phyloP scores from a whole-genome alignment of 1,140 invertebrate species.

The Drosophila paulistorum region DNA sequence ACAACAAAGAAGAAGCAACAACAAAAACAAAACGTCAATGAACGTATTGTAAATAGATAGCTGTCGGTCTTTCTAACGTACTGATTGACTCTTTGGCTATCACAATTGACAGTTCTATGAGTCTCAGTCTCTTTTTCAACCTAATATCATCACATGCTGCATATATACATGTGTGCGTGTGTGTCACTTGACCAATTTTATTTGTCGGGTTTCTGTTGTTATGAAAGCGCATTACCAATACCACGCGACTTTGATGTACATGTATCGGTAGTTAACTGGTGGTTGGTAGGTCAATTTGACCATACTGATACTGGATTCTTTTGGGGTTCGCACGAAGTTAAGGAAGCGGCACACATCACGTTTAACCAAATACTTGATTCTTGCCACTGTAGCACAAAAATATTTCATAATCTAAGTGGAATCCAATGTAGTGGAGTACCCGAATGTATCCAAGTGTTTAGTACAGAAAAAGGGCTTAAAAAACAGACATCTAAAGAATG shows the following conservation, averaged over 20 bases:
- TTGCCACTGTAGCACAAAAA: no score
- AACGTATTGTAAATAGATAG: neutral
- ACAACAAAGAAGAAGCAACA: constrained; percentile 10
- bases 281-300: neutral
- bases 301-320: neutral
- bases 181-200: constrained; percentile 49
- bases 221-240: constrained; percentile 10
- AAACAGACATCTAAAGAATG: no score
- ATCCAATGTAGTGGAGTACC: no score
- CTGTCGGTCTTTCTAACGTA: neutral
- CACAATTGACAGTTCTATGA: constrained; percentile 31
- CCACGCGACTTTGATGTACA: neutral
- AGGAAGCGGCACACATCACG: neutral
- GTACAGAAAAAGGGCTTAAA: no score
- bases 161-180: constrained; percentile 12
- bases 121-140: neutral
- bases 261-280: neutral
- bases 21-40: constrained; percentile 14
- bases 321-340: neutral
- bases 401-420: no score
- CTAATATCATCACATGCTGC: constrained; percentile 2
- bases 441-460: no score
- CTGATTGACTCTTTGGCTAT: constrained; percentile 11
- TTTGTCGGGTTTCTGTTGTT: neutral
- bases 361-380: no score